Evolutionary conservation across 1,140 invertebrate genomes (phyloP).

Genomic region (Homalodisca vitripennis): DNA sequence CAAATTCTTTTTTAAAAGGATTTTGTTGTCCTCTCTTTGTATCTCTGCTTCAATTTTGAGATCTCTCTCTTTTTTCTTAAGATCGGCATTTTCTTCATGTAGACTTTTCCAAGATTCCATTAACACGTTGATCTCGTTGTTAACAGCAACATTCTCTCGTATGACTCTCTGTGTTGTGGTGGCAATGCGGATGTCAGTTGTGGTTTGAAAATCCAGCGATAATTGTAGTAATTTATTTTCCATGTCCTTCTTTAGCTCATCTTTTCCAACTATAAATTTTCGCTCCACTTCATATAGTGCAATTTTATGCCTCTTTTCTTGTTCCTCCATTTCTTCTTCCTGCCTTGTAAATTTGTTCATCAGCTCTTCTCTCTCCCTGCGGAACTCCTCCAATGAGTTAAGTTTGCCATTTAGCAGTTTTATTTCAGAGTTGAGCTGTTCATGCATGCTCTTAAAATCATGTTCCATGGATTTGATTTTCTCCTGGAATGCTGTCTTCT

Average conservation of each 20-base stretch:
- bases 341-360: conserved; percentile 79
- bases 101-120: conserved; percentile 58
- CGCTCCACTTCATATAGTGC: conserved; percentile 77
- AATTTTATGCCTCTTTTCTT: conserved; percentile 72
- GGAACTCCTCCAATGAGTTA: conserved; percentile 84
- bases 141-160: conserved; percentile 74
- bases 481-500: conserved; percentile 56
- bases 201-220: conserved; percentile 79
- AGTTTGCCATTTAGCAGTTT: conserved; percentile 83
- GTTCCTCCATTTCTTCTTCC: conserved; percentile 70
- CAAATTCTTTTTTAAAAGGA: conserved; percentile 48
- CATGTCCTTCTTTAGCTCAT: conserved; percentile 81
- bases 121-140: conserved; percentile 69
- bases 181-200: conserved; percentile 79
- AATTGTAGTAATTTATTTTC: conserved; percentile 73
- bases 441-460: conserved; percentile 79
- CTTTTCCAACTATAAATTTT: conserved; percentile 78
- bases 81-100: conserved; percentile 50
- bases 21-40: conserved; percentile 50
- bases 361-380: conserved; percentile 75
- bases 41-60: conserved; percentile 48
- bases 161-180: conserved; percentile 83
- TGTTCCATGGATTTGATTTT: conserved; percentile 59
- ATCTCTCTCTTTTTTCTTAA: conserved; percentile 49
- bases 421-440: conserved; percentile 79